A percentile compares a stretch with the other conserved stretches of the same genome.
phyloP scores from a whole-genome alignment of 2,888 invertebrate species.

The Orthosia gothica region DNA sequence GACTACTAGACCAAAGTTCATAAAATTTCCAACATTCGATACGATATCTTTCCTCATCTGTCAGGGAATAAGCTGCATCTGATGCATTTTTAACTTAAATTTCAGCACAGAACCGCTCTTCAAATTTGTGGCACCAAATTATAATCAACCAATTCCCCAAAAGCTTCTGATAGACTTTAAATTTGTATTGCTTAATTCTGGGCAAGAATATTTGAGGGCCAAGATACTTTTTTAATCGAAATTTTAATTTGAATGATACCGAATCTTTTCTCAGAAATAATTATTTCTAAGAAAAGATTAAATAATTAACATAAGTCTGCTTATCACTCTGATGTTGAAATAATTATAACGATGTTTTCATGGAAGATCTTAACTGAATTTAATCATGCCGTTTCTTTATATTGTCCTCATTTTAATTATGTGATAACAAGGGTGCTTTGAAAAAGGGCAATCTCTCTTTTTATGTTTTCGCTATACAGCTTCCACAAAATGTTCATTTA shows the following conservation, averaged over 20 bases:
- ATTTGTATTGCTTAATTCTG: conserved; percentile 35
- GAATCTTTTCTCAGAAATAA: conserved; percentile 21
- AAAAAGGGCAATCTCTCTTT: conserved; percentile 13
- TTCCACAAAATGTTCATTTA: too few species aligned
- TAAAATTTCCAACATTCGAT: too few species aligned
- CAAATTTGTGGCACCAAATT: conserved; percentile 24
- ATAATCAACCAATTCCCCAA: conserved; percentile 6
- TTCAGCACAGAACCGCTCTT: neutral
- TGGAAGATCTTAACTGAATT: conserved; percentile 12
- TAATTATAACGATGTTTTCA: conserved; percentile 24
- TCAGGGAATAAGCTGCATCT: neutral
- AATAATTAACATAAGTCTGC: conserved; percentile 3
- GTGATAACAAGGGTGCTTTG: conserved; percentile 54
- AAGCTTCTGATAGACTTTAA: conserved; percentile 27
- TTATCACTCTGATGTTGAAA: conserved; percentile 45
- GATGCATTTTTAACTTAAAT: conserved; percentile 9
- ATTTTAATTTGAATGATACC: conserved; percentile 32
- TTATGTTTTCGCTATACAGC: too few species aligned
- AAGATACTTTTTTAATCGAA: conserved; percentile 9
- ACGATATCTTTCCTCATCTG: neutral
- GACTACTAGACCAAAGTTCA: too few species aligned
- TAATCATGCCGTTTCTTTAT: conserved; percentile 57
- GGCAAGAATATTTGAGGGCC: neutral
- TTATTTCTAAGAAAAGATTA: too few species aligned
- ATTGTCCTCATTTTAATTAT: conserved; percentile 59